phyloP scores from a whole-genome alignment of 2,888 invertebrate species.

The Drosophila anceps region DNA sequence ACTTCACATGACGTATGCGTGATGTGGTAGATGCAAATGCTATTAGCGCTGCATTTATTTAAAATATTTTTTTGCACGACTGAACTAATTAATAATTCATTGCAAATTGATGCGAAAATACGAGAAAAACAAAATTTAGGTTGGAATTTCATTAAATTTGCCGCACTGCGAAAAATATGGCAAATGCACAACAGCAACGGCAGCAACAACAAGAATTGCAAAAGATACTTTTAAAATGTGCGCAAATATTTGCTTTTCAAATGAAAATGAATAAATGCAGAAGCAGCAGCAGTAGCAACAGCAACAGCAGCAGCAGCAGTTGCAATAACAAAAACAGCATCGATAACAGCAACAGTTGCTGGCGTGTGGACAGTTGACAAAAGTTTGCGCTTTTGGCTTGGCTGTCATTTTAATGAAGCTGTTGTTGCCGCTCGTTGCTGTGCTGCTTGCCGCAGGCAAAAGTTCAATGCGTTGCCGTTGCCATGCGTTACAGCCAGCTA shows the following conservation, averaged over 20 bases:
- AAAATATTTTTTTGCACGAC: conserved; percentile 16
- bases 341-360: conserved; percentile 20
- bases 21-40: conserved; percentile 56
- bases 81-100: conserved; percentile 68
- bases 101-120: conserved; percentile 41
- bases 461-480: conserved; percentile 46
- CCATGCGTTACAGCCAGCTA: conserved; percentile 43
- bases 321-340: conserved; percentile 7
- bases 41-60: conserved; percentile 52
- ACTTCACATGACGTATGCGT: conserved; percentile 55
- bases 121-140: conserved; percentile 30
- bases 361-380: conserved; percentile 32
- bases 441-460: conserved; percentile 29
- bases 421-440: conserved; percentile 19
- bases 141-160: conserved; percentile 61
- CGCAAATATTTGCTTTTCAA: conserved; percentile 74
- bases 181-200: conserved; percentile 23
- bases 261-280: conserved; percentile 69
- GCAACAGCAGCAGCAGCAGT: conserved; percentile 6
- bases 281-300: conserved; percentile 6
- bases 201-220: conserved; percentile 11
- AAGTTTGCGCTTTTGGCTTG: conserved; percentile 37
- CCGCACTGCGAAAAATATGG: conserved; percentile 52
- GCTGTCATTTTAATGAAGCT: conserved; percentile 60
- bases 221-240: conserved; percentile 34